phyloP scores from a whole-genome alignment of 2,888 invertebrate genomes.

The Dastarcus helophoroides region DNA sequence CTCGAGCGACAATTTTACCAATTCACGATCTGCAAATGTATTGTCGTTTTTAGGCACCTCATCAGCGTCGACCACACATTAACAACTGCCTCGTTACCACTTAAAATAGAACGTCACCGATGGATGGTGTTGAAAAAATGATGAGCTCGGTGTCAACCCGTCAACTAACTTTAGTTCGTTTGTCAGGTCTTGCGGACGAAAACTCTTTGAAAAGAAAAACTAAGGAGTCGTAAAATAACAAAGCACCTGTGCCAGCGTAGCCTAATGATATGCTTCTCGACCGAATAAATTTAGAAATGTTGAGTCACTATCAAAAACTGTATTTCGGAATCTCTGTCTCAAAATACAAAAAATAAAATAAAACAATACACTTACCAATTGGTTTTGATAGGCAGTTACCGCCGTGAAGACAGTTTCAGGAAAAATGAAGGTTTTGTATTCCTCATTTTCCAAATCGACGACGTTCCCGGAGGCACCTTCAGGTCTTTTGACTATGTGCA shows the following conservation, averaged over 20 bases:
- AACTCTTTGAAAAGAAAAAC: too few relatives aligned
- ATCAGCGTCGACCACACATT: constrained; percentile 34
- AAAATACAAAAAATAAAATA: neutral
- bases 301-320: too few relatives aligned
- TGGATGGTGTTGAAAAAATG: constrained; percentile 26
- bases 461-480: constrained; percentile 49
- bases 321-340: too few relatives aligned
- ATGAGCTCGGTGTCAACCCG: constrained; percentile 10
- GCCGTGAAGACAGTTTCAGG: constrained; percentile 76
- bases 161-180: constrained; percentile 11
- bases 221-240: too few relatives aligned
- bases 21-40: constrained; percentile 31
- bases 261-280: too few relatives aligned
- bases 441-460: constrained; percentile 58
- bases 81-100: constrained; percentile 18
- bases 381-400: constrained; percentile 80
- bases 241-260: too few relatives aligned
- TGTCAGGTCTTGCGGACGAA: too few relatives aligned
- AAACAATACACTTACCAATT: constrained; percentile 53
- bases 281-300: too few relatives aligned
- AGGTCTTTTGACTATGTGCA: constrained; percentile 60
- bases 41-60: constrained; percentile 28
- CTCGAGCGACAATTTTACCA: constrained; percentile 31
- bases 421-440: constrained; percentile 67
- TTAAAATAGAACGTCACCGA: constrained; percentile 25